Percentiles rank a stretch among this genome's conserved stretches.
phyloP scores from a whole-genome alignment of 1,140 invertebrate genomes.

The Aphelinus certus region DNA sequence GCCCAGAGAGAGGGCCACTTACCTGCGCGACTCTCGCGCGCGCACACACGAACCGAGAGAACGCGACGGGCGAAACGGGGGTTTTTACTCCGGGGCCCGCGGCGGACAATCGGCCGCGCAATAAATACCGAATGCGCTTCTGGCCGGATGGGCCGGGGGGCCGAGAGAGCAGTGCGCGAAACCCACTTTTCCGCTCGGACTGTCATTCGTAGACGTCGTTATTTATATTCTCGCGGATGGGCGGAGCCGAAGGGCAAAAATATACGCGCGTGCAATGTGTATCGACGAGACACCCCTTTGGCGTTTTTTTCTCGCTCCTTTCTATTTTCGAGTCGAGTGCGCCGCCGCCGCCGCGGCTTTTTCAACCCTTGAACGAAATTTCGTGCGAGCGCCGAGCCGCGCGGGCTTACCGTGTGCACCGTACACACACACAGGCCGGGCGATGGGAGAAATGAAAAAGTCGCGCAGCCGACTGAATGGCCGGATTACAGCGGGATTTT shows the following conservation, averaged over 20 bases:
- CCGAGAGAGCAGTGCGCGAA: slow-evolving; percentile 42
- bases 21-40: neutral
- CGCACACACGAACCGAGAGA: neutral
- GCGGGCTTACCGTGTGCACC: neutral
- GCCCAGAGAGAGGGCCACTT: neutral
- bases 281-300: slow-evolving; percentile 33
- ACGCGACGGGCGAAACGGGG: too few species aligned
- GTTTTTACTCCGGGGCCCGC: too few species aligned
- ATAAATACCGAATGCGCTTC: slow-evolving; percentile 67
- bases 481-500: slow-evolving; percentile 67
- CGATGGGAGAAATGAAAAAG: slow-evolving; percentile 44
- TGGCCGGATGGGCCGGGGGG: slow-evolving; percentile 54
- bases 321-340: slow-evolving; percentile 62
- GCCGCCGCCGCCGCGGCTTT: slow-evolving; percentile 50
- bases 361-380: slow-evolving; percentile 64
- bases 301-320: slow-evolving; percentile 30
- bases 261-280: neutral
- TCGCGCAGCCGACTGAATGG: slow-evolving; percentile 55
- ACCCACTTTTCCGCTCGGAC: slow-evolving; percentile 60
- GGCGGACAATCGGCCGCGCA: slow-evolving; percentile 40
- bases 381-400: slow-evolving; percentile 50
- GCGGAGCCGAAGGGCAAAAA: neutral
- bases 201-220: slow-evolving; percentile 62
- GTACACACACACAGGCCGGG: neutral
- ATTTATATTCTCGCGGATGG: slow-evolving; percentile 58